These are phyloP conservation scores for Clanis bilineata DNA, from an alignment of 2,888 invertebrate species.

Conservation along the genomic window DNA sequence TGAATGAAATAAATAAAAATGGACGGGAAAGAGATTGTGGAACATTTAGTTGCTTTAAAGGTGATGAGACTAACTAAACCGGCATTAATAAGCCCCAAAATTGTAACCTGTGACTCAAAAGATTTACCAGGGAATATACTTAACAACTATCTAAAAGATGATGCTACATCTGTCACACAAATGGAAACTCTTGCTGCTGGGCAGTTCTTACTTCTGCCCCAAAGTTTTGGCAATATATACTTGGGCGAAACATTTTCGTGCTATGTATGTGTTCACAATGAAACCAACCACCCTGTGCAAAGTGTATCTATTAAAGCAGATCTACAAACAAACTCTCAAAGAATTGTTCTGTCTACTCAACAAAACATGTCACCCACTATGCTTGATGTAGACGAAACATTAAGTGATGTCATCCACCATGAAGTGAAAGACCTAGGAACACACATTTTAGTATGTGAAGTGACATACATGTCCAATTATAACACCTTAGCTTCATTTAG, in stretches of 20 bases:
- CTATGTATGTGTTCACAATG: conserved; percentile 98
- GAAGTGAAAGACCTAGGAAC: conserved; percentile 99
- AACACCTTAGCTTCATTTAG: conserved; percentile 92
- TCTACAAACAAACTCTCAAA: conserved; percentile 95
- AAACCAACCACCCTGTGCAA: conserved; percentile 91
- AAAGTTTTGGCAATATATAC: conserved; percentile 99
- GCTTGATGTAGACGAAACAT: conserved; percentile 89
- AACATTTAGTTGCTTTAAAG: conserved; percentile 85
- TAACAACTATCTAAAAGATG: conserved; percentile 89
- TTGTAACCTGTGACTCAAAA: conserved; percentile 91
- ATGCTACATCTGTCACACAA: conserved; percentile 91
- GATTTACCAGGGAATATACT: conserved; percentile 93
- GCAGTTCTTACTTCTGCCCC: conserved; percentile 95
- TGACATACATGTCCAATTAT: conserved; percentile 91
- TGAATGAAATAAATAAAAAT: conserved; percentile 47
- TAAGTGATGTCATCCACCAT: conserved; percentile 98
- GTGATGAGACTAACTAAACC: conserved; percentile 98
- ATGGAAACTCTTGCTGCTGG: conserved; percentile 93
- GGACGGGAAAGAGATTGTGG: conserved; percentile 83
- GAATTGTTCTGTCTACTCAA: conserved; percentile 90
- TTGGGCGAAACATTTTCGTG: conserved; percentile 99
- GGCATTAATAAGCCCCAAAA: conserved; percentile 90
- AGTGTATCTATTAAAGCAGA: conserved; percentile 95
- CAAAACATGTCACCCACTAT: conserved; percentile 84
- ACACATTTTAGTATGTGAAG: conserved; percentile 98